Conservation (phyloP, 1,140 invertebrate species). For the Heliothis virescens region DNA sequence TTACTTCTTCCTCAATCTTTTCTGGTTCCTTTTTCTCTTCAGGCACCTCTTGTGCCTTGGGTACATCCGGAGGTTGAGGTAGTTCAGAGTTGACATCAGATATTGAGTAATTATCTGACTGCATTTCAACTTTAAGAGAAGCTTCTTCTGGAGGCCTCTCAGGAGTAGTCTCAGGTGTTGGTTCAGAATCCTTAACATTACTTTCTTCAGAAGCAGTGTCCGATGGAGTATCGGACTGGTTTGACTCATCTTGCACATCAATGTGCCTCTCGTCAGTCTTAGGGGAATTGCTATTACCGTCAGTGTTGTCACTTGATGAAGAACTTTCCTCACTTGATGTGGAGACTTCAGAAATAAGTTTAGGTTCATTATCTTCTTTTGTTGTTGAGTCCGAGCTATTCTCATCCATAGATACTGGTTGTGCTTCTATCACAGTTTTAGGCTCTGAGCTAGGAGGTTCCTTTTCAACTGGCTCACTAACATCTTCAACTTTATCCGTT, state of each 20-base stretch:
- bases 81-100: slow-evolving; percentile 80
- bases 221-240: slow-evolving; percentile 54
- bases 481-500: slow-evolving; percentile 38
- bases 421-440: slow-evolving; percentile 53
- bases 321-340: slow-evolving; percentile 82
- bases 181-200: slow-evolving; percentile 42
- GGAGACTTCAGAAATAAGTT: slow-evolving; percentile 69
- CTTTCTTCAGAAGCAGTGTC: slow-evolving; percentile 54
- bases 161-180: slow-evolving; percentile 47
- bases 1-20: slow-evolving; percentile 51
- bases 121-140: slow-evolving; percentile 54
- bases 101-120: slow-evolving; percentile 80
- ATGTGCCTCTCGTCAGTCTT: slow-evolving; percentile 67
- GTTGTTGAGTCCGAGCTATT: slow-evolving; percentile 69
- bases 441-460: slow-evolving; percentile 48
- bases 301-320: slow-evolving; percentile 82
- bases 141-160: slow-evolving; percentile 52
- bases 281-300: slow-evolving; percentile 81
- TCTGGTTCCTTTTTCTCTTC: slow-evolving; percentile 54
- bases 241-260: slow-evolving; percentile 64
- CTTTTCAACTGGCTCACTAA: slow-evolving; percentile 41
- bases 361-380: slow-evolving; percentile 72
- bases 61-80: slow-evolving; percentile 58
- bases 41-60: slow-evolving; percentile 29
- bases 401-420: slow-evolving; percentile 65